phyloP scores from a whole-genome alignment of 2,888 invertebrate genomes.

The Heteromurus nitidus region DNA sequence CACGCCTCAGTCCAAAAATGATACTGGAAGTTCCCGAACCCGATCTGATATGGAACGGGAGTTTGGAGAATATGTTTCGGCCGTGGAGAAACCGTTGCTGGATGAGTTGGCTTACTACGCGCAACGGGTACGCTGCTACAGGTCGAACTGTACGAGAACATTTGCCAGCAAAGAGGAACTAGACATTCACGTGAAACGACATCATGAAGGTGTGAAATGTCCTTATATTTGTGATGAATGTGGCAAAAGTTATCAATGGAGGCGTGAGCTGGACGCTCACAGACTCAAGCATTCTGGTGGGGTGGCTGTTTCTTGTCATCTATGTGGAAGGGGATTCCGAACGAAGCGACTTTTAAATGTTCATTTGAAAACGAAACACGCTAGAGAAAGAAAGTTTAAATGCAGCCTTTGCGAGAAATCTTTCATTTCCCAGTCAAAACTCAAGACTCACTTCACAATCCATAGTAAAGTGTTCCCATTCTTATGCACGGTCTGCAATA shows the following conservation, averaged over 20 bases:
- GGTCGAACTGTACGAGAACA: constrained; percentile 25
- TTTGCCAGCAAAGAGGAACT: constrained; percentile 38
- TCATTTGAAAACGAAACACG: constrained; percentile 60
- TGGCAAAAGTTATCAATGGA: constrained; percentile 36
- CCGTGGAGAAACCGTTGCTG: neutral
- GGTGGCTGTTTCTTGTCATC: constrained; percentile 28
- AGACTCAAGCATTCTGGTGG: constrained; percentile 39
- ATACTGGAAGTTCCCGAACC: too few relatives aligned
- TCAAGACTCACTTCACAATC: constrained; percentile 42
- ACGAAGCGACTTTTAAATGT: constrained; percentile 26
- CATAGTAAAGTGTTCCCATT: constrained; percentile 49
- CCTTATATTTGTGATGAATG: constrained; percentile 39
- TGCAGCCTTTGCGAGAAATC: constrained; percentile 36
- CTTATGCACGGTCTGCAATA: constrained; percentile 32
- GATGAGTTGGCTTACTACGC: neutral
- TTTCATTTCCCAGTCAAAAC: constrained; percentile 47
- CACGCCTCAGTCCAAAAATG: too few relatives aligned
- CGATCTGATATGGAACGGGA: too few relatives aligned
- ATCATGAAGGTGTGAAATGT: constrained; percentile 51
- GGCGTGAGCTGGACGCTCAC: constrained; percentile 37
- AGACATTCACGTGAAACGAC: constrained; percentile 40
- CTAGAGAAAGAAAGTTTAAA: constrained; percentile 40
- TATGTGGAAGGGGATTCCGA: constrained; percentile 50
- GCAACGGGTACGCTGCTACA: constrained; percentile 30
- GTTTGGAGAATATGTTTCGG: neutral